phyloP scores from a whole-genome alignment of 2,888 invertebrate genomes.

The Lapara coniferarum region DNA sequence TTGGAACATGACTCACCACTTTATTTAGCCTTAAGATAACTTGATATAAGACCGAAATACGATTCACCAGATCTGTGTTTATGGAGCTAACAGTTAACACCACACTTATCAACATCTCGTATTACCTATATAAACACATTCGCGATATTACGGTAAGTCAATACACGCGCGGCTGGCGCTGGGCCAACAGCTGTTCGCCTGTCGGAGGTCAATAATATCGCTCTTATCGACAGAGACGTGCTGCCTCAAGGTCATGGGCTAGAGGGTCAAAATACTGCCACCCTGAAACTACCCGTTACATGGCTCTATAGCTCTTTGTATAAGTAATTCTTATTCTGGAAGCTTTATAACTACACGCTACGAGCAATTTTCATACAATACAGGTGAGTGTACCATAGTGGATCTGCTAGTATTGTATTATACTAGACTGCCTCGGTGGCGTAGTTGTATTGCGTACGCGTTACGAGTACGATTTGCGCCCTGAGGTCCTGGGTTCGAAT shows the following conservation, averaged over 20 bases:
- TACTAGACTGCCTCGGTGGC: no score
- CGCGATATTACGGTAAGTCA: neutral
- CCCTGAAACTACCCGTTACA: neutral
- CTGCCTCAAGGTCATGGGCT: neutral
- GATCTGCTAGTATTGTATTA: no score
- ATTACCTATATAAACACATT: constrained; percentile 7
- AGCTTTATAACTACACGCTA: no score
- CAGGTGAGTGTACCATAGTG: no score
- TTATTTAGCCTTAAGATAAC: neutral
- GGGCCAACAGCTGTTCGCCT: constrained; percentile 6
- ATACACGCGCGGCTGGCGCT: constrained; percentile 1
- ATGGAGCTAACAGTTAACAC: neutral
- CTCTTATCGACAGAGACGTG: constrained; percentile 10
- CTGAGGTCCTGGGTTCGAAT: no score
- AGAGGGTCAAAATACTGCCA: neutral
- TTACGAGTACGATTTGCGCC: no score
- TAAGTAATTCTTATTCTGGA: no score
- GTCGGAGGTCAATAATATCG: constrained; percentile 7
- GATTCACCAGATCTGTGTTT: neutral
- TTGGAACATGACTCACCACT: neutral
- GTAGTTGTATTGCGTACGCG: no score
- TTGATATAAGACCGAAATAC: no score
- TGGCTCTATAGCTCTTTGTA: no score
- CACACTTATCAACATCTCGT: neutral
- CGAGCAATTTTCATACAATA: no score